Evolutionary conservation across 2,113 vertebrate species (phyloP).

Genomic region (Steatornis caripensis): DNA sequence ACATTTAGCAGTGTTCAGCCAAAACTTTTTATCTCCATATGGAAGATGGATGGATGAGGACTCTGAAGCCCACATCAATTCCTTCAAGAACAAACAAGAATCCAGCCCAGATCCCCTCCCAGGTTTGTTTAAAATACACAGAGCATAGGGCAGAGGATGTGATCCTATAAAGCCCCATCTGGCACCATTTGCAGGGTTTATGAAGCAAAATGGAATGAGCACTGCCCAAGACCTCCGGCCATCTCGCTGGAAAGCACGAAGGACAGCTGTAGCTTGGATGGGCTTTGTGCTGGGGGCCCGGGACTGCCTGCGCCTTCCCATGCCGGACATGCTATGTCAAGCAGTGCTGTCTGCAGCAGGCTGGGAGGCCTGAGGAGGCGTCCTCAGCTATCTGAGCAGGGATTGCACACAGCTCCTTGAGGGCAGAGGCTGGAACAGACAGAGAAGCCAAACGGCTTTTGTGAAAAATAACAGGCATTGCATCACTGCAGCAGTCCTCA

Average conservation of each 20-base stretch:
- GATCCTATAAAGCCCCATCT: conserved; percentile 15
- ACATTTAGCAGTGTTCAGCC: conserved; percentile 53
- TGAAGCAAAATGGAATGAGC: background rate
- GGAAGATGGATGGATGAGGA: conserved; percentile 59
- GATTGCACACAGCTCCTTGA: background rate
- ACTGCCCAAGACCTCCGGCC: background rate
- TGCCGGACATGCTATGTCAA: background rate
- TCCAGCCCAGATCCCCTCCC: background rate
- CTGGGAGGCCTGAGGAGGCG: background rate
- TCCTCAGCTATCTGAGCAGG: background rate
- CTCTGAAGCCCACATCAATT: conserved; percentile 16
- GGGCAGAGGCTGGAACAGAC: background rate
- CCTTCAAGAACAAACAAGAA: conserved; percentile 44
- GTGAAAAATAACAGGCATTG: background rate
- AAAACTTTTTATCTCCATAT: conserved; percentile 65
- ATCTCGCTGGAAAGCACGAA: background rate
- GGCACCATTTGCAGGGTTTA: background rate
- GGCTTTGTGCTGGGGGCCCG: background rate
- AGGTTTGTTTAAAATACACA: conserved; percentile 27
- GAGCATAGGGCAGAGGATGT: conserved; percentile 9
- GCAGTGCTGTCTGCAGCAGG: background rate
- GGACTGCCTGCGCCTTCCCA: background rate
- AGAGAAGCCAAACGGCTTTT: background rate
- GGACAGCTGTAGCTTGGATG: background rate
- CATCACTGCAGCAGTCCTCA: background rate